These are phyloP conservation scores for Dendrolimus pini DNA, from an alignment of 2,888 invertebrate genomes.

Conservation along the genomic window DNA sequence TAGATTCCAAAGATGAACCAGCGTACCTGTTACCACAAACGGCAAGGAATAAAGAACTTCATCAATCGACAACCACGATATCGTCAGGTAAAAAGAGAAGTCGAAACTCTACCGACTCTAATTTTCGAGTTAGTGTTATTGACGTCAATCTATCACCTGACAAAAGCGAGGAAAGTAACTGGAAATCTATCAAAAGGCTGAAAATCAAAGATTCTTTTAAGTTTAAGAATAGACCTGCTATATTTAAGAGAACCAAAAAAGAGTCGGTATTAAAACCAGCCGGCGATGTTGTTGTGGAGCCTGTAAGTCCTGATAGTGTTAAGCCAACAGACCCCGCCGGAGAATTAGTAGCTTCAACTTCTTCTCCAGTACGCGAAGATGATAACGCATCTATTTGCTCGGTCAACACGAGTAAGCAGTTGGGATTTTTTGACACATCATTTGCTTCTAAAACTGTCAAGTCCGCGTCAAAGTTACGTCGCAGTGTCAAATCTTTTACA, in stretches of 20 bases:
- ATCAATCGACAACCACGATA: slow-evolving; percentile 64
- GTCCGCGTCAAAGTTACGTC: slow-evolving; percentile 63
- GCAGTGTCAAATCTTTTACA: slow-evolving; percentile 72
- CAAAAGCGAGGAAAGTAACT: slow-evolving; percentile 65
- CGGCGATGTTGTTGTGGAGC: slow-evolving; percentile 61
- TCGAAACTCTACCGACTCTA: slow-evolving; percentile 68
- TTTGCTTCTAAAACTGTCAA: slow-evolving; percentile 68
- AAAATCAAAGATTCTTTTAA: slow-evolving; percentile 73
- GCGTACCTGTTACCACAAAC: slow-evolving; percentile 51
- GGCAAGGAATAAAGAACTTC: slow-evolving; percentile 49
- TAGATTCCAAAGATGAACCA: slow-evolving; percentile 60
- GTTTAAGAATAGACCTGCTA: slow-evolving; percentile 67
- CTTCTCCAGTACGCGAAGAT: slow-evolving; percentile 66
- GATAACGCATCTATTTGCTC: slow-evolving; percentile 66
- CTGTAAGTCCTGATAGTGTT: slow-evolving; percentile 56
- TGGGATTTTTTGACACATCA: slow-evolving; percentile 69
- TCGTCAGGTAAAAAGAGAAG: slow-evolving; percentile 70
- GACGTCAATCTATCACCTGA: slow-evolving; percentile 59
- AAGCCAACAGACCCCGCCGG: slow-evolving; percentile 66
- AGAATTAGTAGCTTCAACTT: slow-evolving; percentile 60
- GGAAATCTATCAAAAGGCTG: slow-evolving; percentile 70
- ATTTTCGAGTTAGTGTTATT: slow-evolving; percentile 57
- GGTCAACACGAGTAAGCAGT: slow-evolving; percentile 67
- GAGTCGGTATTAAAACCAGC: slow-evolving; percentile 53
- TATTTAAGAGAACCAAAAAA: slow-evolving; percentile 66